Evolutionary conservation across 2,113 vertebrate genomes (phyloP).

Genomic region (Scortum barcoo): DNA sequence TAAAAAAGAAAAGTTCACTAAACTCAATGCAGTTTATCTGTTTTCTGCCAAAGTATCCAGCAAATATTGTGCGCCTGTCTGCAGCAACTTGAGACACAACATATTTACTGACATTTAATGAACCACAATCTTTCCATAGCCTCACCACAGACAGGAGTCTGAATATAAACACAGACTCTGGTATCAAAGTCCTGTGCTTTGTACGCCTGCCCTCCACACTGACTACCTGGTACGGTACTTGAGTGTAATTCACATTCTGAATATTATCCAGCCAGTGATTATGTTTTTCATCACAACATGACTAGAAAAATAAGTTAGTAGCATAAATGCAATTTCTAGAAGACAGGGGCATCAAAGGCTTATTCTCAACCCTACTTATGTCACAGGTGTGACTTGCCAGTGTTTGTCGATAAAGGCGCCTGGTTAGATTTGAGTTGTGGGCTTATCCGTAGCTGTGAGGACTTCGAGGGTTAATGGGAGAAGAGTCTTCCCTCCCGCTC

Average conservation of each 20-base stretch:
- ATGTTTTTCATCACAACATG: background rate
- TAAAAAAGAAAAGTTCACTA: background rate
- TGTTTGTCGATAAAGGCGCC: slow-evolving; percentile 5
- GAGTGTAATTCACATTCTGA: background rate
- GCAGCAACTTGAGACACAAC: no score
- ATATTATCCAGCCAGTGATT: background rate
- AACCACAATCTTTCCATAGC: no score
- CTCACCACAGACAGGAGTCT: no score
- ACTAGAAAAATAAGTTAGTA: background rate
- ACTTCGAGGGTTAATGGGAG: slow-evolving; percentile 89
- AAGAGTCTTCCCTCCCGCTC: slow-evolving; percentile 83
- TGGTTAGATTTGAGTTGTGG: background rate
- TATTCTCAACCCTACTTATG: background rate
- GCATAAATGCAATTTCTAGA: background rate
- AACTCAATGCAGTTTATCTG: background rate
- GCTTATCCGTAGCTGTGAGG: slow-evolving; percentile 92
- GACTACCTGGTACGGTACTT: background rate
- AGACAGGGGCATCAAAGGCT: background rate
- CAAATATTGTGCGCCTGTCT: background rate
- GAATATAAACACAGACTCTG: no score
- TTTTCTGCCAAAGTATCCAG: background rate
- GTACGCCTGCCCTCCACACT: background rate
- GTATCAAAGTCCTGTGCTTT: no score
- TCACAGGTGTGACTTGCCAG: background rate
- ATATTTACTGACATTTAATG: no score